Evolutionary conservation across 2,888 invertebrate species (phyloP).

Genomic region (Ormyrus rosae): DNA sequence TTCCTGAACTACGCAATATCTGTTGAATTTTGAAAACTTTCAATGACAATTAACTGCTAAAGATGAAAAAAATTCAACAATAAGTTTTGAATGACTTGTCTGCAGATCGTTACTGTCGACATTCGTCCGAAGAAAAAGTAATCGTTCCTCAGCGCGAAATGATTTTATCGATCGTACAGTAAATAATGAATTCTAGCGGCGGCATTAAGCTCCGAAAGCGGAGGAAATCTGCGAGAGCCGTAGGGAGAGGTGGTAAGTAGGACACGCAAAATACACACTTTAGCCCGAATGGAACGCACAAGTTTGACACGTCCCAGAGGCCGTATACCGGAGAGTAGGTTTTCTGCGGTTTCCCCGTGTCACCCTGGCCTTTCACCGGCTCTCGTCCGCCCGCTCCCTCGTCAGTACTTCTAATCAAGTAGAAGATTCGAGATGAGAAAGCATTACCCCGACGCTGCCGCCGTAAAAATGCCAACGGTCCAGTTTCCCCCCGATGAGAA

Average conservation of each 20-base stretch:
- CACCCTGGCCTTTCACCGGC: neutral
- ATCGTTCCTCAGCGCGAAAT: no score
- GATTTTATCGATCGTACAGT: no score
- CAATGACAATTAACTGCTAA: no score
- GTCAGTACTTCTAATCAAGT: conserved; percentile 42
- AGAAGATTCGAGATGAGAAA: neutral
- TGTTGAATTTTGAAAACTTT: no score
- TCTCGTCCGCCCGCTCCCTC: conserved; percentile 1
- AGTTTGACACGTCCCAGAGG: conserved; percentile 19
- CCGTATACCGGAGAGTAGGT: conserved; percentile 1
- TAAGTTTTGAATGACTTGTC: no score
- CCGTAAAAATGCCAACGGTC: neutral
- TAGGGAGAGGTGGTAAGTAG: conserved; percentile 10
- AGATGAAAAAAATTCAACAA: no score
- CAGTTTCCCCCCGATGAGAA: neutral
- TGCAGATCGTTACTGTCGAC: no score
- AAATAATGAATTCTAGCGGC: no score
- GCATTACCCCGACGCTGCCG: neutral
- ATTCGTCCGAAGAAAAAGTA: no score
- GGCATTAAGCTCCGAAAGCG: neutral
- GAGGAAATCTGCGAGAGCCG: neutral
- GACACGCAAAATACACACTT: conserved; percentile 30
- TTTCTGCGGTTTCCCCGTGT: conserved; percentile 12
- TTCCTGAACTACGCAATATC: no score
- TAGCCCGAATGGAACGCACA: conserved; percentile 29